Evolutionary conservation across 2,888 invertebrate genomes (phyloP), one percentile per base, ranked within the genome.

Genomic region (Scaptomyza parva): DNA sequence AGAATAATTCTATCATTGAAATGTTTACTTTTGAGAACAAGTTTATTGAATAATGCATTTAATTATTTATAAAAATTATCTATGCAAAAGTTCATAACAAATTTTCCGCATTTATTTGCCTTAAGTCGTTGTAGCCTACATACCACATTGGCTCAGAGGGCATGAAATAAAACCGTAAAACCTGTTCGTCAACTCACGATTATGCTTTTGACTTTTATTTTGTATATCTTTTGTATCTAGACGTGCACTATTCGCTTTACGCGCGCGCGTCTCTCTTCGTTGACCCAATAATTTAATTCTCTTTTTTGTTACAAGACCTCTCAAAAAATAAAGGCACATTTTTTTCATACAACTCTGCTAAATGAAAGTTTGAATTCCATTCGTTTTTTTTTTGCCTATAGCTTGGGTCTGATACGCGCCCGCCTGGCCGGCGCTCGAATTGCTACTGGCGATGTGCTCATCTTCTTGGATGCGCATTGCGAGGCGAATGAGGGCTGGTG

Each of bases 391-490:
- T 48, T 33, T 35, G 26, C 55, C 78, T 63, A 4, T 89, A 94
- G 96, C 51, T 94, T 96, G 89, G 99, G 99, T 2, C 92, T 99
- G 57, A 99, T 98, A 88, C 93, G 97, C 39, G 99, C 99, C 0
- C 93, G 98, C 45, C 92, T 98, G 75, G 95, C 95, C 50, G 98
- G 99, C 41, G 98, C 99, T 2, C 93, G 95, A 66, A 94, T 93
- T 67, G 97, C 99, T 2, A 90, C 81, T 0, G 98, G 96, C 0
- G 96, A 97, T 88, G 95, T 95, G 37, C 91, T 98, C 53, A 94
- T 97, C 50, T 98, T 98, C 92, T 93, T 98, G 70, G 98, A 98
- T 92, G 96, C 98, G 1, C 98, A 98, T 92, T 98, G 98, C 92
- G 98, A 98, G 93, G 95, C 94, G 3, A 95, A 95, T 68, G 91